A percentile compares a stretch with the other conserved stretches of the same genome.
Conservation (phyloP, 2,113 vertebrate genomes). For the Mola mola region DNA sequence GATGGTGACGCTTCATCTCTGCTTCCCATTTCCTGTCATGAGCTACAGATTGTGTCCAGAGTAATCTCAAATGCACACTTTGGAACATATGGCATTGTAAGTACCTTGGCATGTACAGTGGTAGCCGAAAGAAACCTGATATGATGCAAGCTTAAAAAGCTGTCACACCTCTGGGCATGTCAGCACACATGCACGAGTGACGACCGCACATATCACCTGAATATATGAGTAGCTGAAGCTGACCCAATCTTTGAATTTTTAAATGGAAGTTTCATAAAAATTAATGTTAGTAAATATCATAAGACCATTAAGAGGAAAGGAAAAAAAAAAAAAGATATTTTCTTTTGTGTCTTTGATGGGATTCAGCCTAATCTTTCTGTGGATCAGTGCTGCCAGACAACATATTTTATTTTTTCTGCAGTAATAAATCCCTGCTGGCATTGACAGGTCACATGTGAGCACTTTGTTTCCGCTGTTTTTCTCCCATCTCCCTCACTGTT, state of each 20-base stretch:
- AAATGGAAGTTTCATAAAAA: neutral
- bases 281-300: neutral
- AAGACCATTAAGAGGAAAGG: neutral
- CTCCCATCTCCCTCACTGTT: slow-evolving; percentile 12
- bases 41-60: slow-evolving; percentile 66
- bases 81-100: slow-evolving; percentile 48
- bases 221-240: too few species aligned
- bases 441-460: slow-evolving; percentile 28
- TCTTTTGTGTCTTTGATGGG: neutral
- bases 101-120: slow-evolving; percentile 35
- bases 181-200: too few species aligned
- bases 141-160: too few species aligned
- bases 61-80: slow-evolving; percentile 61
- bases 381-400: neutral
- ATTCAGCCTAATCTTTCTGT: too few species aligned
- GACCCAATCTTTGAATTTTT: too few species aligned
- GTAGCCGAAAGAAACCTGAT: slow-evolving; percentile 1
- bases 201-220: too few species aligned
- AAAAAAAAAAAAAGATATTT: neutral
- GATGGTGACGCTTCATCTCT: slow-evolving; percentile 62
- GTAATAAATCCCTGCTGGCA: slow-evolving; percentile 1
- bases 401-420: slow-evolving; percentile 9
- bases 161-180: too few species aligned
- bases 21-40: slow-evolving; percentile 51
- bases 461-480: slow-evolving; percentile 3